Conservation (phyloP, 2,113 vertebrate genomes). For the Coregonus clupeaformis region DNA sequence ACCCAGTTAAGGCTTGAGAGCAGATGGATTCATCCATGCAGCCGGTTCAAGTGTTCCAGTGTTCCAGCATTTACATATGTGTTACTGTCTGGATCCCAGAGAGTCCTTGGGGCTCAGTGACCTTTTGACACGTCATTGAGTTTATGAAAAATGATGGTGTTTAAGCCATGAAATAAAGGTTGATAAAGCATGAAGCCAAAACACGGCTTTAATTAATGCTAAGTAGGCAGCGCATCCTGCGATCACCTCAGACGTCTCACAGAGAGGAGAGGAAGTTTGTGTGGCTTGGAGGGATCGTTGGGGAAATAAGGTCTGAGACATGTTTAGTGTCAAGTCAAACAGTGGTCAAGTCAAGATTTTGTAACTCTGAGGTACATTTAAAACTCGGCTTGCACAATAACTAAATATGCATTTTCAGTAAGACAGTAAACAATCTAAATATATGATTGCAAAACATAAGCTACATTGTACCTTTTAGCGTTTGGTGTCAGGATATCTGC, state of each 20-base stretch:
- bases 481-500: neutral
- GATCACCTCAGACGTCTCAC: constrained; percentile 6
- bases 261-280: constrained; percentile 14
- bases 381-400: neutral
- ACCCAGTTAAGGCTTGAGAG: constrained; percentile 56
- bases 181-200: constrained; percentile 49
- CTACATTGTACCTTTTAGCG: neutral
- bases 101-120: constrained; percentile 51
- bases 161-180: constrained; percentile 57
- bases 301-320: neutral
- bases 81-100: constrained; percentile 45
- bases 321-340: constrained; percentile 6
- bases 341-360: neutral
- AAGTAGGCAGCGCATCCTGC: constrained; percentile 10
- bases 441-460: neutral
- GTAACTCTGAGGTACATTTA: neutral
- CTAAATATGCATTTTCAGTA: neutral
- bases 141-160: constrained; percentile 57
- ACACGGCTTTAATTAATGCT: constrained; percentile 41
- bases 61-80: constrained; percentile 59
- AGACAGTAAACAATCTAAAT: neutral
- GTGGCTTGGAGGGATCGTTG: neutral
- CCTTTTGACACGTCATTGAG: constrained; percentile 63
- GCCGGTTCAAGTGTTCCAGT: constrained; percentile 29
- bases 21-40: constrained; percentile 31